Conservation (phyloP, 2,113 vertebrate genomes). For the Actenoides lindsayi region DNA sequence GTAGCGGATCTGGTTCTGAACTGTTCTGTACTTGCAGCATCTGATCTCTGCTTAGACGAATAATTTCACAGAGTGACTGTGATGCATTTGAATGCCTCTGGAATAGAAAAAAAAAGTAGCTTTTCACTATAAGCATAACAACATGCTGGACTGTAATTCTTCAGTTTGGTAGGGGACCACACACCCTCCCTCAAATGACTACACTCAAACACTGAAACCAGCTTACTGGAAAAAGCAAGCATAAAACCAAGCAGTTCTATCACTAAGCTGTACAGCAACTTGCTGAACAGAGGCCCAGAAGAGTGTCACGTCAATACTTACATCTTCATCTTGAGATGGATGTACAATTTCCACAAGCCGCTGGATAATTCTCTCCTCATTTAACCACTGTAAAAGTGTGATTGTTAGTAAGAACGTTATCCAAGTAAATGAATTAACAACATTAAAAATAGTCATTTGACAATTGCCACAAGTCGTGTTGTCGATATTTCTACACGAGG, state of each 20-base stretch:
- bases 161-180: background rate
- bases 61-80: slow-evolving; percentile 98
- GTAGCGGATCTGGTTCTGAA: slow-evolving; percentile 93
- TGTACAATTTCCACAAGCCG: slow-evolving; percentile 96
- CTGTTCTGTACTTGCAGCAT: slow-evolving; percentile 97
- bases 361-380: slow-evolving; percentile 96
- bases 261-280: background rate
- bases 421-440: background rate
- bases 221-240: background rate
- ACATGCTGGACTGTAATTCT: background rate
- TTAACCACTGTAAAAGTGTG: slow-evolving; percentile 87
- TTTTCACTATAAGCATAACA: background rate
- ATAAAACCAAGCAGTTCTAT: background rate
- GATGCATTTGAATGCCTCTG: slow-evolving; percentile 98
- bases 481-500: background rate
- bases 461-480: background rate
- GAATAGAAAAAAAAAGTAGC: background rate
- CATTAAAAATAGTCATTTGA: background rate
- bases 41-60: slow-evolving; percentile 98
- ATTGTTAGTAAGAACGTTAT: background rate
- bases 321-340: slow-evolving; percentile 96
- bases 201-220: background rate
- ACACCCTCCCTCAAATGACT: background rate
- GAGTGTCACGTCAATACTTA: slow-evolving; percentile 74
- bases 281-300: background rate